These are phyloP conservation scores for Cervus canadensis DNA, from an alignment of 2,113 vertebrate genomes.

Conservation along the genomic window DNA sequence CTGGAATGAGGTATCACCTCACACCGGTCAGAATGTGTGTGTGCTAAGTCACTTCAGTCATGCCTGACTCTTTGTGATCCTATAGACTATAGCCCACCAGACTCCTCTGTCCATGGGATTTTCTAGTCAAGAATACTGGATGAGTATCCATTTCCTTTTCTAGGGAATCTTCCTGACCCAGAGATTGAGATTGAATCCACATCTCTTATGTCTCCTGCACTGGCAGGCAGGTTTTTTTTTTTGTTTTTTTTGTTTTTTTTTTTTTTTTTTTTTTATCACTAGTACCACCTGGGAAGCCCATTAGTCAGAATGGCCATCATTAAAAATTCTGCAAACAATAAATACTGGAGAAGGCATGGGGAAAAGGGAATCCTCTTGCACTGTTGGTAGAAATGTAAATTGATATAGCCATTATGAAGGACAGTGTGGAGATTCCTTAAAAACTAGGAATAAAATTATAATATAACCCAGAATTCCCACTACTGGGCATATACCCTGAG, in stretches of 20 bases:
- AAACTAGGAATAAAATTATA: neutral
- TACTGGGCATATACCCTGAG: neutral
- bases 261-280: neutral
- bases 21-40: neutral
- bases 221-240: neutral
- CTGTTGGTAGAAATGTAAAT: neutral
- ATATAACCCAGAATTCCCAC: neutral
- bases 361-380: neutral
- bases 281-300: neutral
- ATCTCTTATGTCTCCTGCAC: neutral
- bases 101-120: neutral
- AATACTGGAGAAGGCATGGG: neutral
- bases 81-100: neutral
- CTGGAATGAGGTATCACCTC: neutral
- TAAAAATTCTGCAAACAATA: neutral
- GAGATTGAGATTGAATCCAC: neutral
- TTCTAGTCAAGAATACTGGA: neutral
- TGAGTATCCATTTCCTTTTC: neutral
- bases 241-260: too few species aligned
- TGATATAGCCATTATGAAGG: neutral
- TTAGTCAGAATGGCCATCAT: neutral
- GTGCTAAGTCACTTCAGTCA: neutral
- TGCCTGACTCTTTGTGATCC: neutral
- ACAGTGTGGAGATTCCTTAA: neutral
- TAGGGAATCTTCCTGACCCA: neutral